Evolutionary conservation across 2,797 vertebrate genomes (phyloP), one percentile per base, ranked within the genome.

Genomic region (Anabas testudineus): DNA sequence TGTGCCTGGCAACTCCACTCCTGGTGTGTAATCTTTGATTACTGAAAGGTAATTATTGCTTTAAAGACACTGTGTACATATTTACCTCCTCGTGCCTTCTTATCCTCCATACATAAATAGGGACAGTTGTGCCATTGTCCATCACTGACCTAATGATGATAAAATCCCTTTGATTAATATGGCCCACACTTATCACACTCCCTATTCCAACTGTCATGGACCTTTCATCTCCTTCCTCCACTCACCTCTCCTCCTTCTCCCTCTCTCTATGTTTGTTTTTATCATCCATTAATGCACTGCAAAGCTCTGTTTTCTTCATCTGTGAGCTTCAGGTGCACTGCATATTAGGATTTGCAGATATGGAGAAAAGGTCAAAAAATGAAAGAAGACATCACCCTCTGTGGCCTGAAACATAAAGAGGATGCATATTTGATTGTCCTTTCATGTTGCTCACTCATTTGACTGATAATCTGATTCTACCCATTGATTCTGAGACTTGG

Each of bases 81-180:
- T 37, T 22, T 1, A 10, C 15, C 8, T 19, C 12, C 48, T 10
- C 7, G 16, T 48, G 41, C 41, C 7, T 46, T 22, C 9, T 16
- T 18, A 22, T 46, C 56, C 59, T 41, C 43, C 51, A 55, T 80
- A 74, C 70, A 60, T 9, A 37, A 68, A 80, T 67, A 82, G 60
- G 76, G 75, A 84, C 67, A 67, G 58, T 74, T 78, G 54, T 15
- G 14, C 67, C 36, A 24, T 65, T 64, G 71, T 89, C 85, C 86
- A 85, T 91, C 87, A 86, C 62, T 52, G 56, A 68, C 52, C 70
- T 91, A 92, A 91, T 91, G 60, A 78, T 90, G 88, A 93, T 88
- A 76, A 88, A 92, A 92, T 71, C 58, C 61, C 61, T 76, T 66
- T 85, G 83, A 87, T 88, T 83, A 81, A 62, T 57, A 88, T 83